Evolutionary conservation across 2,113 vertebrate genomes (phyloP), one percentile per base, ranked within the genome.

Genomic region (Pionites leucogaster): DNA sequence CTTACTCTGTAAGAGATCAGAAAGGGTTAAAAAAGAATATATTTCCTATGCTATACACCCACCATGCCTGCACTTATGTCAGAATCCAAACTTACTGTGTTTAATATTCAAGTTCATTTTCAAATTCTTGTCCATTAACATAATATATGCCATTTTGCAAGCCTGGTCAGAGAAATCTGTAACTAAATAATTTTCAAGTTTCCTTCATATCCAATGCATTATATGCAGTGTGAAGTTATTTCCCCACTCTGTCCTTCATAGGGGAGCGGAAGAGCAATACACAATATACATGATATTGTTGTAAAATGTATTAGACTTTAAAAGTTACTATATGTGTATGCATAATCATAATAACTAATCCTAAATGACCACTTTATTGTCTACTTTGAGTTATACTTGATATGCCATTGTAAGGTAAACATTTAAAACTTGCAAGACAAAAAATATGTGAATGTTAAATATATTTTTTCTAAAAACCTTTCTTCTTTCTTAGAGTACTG

Each of bases 111-210:
- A 98, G 97, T 97, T 98, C 63, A 98, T 98, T 98, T 98, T 98
- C 98, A 97, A 97, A 98, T 97, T 92, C 94, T 94, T 98, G 68
- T 0, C 97, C 76, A 98, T 98, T 98, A 98, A 97, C 98, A 98
- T 98, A 98, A 98, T 98, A 97, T 97, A 98, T 98, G 95, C 97
- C 69, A 97, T 77, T 98, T 97, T 98, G 93, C 98, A 98, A 98
- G 98, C 97, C 97, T 96, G 98, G 98, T 98, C 98, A 98, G 94
- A 98, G 96, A 98, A 96, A 97, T 98, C 98, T 98, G 97, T 97
- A 98, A 98, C 97, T 97, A 98, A 98, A 98, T 98, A 98, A 98
- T 98, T 98, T 98, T 98, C 98, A 97, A 98, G 96, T 98, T 98
- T 97, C 96, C 97, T 98, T 98, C 97, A 98, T 98, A 98, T 96